Evolutionary conservation across 2,113 vertebrate genomes (phyloP).

Genomic region (Heptranchias perlo): DNA sequence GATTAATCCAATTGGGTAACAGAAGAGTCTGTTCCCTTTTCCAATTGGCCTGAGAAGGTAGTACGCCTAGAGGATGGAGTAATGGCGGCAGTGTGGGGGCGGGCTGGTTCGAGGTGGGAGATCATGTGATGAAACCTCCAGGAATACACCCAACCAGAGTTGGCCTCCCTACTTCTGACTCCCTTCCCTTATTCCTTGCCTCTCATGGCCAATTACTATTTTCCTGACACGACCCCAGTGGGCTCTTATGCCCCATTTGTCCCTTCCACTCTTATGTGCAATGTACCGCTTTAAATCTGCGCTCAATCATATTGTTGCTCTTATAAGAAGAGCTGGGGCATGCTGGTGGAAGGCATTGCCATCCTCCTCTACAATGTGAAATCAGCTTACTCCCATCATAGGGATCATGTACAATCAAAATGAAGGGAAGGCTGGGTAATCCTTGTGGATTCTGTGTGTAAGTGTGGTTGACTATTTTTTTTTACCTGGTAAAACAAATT

Average conservation of each 20-base stretch:
- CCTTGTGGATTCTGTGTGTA: not conserved
- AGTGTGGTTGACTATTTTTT: not conserved
- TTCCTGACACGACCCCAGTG: not conserved
- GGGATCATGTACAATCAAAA: not conserved
- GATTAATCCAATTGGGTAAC: too few species aligned
- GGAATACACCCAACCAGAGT: too few species aligned
- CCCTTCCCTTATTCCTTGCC: too few species aligned
- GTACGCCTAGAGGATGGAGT: too few species aligned
- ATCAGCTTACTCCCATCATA: not conserved
- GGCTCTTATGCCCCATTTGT: not conserved
- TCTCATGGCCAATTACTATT: too few species aligned
- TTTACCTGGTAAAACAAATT: not conserved
- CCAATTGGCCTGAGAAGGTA: too few species aligned
- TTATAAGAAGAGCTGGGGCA: not conserved
- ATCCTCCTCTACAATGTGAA: not conserved
- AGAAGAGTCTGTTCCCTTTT: too few species aligned
- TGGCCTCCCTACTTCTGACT: too few species aligned
- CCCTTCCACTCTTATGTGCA: not conserved
- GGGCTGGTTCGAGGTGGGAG: too few species aligned
- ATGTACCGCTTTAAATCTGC: not conserved
- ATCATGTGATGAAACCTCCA: too few species aligned
- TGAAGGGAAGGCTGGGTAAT: not conserved
- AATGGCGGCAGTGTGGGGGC: too few species aligned
- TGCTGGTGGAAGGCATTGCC: not conserved
- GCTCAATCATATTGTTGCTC: not conserved